phyloP scores from a whole-genome alignment of 2,113 vertebrate genomes.

The Rana temporaria region DNA sequence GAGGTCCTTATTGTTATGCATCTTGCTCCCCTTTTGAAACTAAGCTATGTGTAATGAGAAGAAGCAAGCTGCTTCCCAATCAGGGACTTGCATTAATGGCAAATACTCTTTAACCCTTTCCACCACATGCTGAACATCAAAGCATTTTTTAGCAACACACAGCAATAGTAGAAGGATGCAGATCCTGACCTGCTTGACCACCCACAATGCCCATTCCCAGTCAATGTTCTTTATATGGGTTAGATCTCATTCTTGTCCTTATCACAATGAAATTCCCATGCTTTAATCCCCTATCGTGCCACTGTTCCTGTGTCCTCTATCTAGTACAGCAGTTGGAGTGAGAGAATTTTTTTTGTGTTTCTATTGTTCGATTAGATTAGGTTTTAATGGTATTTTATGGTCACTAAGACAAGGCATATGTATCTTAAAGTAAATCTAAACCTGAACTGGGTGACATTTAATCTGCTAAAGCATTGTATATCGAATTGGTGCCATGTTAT shows the following conservation, averaged over 20 bases:
- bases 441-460: no score
- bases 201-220: not conserved
- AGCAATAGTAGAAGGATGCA: not conserved
- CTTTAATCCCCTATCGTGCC: conserved; percentile 2
- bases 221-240: not conserved
- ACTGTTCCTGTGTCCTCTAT: not conserved
- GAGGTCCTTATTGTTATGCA: conserved; percentile 71
- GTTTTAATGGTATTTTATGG: no score
- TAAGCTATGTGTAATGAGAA: conserved; percentile 71
- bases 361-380: no score
- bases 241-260: not conserved
- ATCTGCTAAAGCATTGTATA: no score
- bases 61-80: conserved; percentile 71
- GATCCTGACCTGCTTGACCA: not conserved
- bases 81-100: conserved; percentile 63
- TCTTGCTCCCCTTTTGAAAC: conserved; percentile 69
- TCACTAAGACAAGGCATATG: no score
- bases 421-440: no score
- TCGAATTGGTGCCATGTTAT: no score
- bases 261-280: conserved; percentile 1
- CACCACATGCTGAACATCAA: conserved; percentile 1
- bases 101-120: conserved; percentile 59
- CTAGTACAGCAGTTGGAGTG: no score
- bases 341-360: no score
- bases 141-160: not conserved